Evolutionary conservation across 2,113 vertebrate genomes (phyloP), one percentile per base, ranked within the genome.

Genomic region (Gymnorhina tibicen): DNA sequence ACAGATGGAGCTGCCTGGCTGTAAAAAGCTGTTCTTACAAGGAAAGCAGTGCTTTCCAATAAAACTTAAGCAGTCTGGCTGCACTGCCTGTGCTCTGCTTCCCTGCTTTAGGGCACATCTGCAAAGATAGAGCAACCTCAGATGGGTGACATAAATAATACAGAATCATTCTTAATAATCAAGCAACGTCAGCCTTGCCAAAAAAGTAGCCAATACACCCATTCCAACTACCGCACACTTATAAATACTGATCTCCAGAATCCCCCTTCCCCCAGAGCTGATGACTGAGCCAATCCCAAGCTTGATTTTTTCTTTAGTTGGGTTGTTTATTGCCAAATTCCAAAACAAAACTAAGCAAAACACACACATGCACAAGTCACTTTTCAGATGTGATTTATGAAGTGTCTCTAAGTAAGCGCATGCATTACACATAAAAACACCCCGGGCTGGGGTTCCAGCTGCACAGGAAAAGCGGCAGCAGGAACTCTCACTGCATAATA

Each of bases 61-160:
- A 97, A 96, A 96, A 81, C 41, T 52, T 46, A 69, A 96, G 74
- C 58, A 49, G 55, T 28, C 76, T 80, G 91, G 70, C 83, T 85
- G 58, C 2, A 3, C 20, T 67, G 92, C 87, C 60, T 78, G 23
- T 52, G 73, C 83, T 95, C 80, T 4, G 4, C 75, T 95, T 93
- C 81, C 58, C 95, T 83, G 95, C 91, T 95, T 91, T 60, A 87
- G 96, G 95, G 87, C 85, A 95, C 91, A 95, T 92, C 93, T 94
- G 87, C 74, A 79, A 81, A 93, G 91, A 95, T 16, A 88, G 28
- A 95, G 87, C 73, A 91, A 79, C 37, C 49, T 87, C 93, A 85
- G 49, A 94, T 35, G 76, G 62, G 83, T 92, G 85, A 94, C 86
- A 92, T 93, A 87, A 95, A 96, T 94, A 94, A 92, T 24, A 85